Percentiles rank a stretch among this genome's conserved stretches.
Conservation (phyloP, 37 sponge, comb jelly and placozoan species). For the Bolinopsis microptera region DNA sequence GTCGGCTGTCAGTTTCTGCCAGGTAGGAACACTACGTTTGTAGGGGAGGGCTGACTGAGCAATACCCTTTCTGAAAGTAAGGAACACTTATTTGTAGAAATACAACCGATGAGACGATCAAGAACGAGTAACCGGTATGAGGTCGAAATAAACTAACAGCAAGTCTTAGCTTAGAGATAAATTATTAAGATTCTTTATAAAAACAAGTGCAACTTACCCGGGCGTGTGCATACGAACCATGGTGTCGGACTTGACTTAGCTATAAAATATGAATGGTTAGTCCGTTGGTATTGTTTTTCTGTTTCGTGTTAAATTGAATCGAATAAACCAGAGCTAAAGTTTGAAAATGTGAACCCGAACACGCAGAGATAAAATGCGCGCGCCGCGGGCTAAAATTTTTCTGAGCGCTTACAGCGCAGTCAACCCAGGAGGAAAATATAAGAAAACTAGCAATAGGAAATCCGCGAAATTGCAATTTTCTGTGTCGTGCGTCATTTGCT, state of each 20-base stretch:
- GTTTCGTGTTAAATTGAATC: too few species aligned
- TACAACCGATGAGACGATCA: background rate
- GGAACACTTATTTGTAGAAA: background rate
- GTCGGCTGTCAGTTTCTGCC: slow-evolving; percentile 86
- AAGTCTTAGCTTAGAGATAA: too few species aligned
- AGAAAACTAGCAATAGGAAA: slow-evolving; percentile 62
- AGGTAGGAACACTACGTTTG: slow-evolving; percentile 87
- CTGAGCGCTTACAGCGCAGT: slow-evolving; percentile 55
- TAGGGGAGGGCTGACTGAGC: slow-evolving; percentile 90
- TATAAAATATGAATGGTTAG: background rate
- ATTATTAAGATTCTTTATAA: too few species aligned
- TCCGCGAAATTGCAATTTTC: too few species aligned
- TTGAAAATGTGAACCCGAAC: too few species aligned
- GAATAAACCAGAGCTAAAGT: too few species aligned
- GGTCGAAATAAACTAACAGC: too few species aligned
- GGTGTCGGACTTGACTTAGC: slow-evolving; percentile 30
- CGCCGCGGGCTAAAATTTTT: slow-evolving; percentile 51
- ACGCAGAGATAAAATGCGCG: too few species aligned
- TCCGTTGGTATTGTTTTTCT: too few species aligned
- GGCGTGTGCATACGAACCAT: slow-evolving; percentile 99
- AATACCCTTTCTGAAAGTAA: slow-evolving; percentile 81
- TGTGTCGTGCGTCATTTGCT: too few species aligned
- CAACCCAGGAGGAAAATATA: background rate
- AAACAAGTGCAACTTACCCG: slow-evolving; percentile 81
- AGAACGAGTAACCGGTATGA: background rate